Base-by-base conservation (phyloP, 1,140 invertebrate species). In the Drosophila guanche region DNA sequence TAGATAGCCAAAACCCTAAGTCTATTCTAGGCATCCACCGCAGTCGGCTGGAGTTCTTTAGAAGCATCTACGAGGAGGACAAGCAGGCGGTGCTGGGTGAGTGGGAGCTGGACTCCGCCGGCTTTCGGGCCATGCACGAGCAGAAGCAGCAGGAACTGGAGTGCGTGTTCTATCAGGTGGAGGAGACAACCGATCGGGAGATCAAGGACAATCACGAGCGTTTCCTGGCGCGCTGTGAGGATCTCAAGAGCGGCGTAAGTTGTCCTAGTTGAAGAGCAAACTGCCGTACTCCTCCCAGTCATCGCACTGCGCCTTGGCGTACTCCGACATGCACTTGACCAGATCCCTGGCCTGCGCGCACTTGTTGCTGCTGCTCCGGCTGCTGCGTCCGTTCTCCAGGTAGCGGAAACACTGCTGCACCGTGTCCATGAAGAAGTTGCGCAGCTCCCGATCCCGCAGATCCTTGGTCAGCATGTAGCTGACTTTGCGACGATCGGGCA, bases 391-490 rank as follows among this genome's bases (percentile, higher is more conserved):
- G 67, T 92, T 92, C 45, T 93, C 91, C 46, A 93, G 58, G 47
- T 93, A 93, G 60, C 92, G 92, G 56, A 93, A 93, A 68, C 93
- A 93, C 56, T 93, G 93, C 60, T 93, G 92, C 52, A 93, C 92
- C 0, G 93, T 92, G 59, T 93, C 93, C 74, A 92, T 92, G 10
- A 93, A 89, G 57, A 93, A 93, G 69, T 93, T 93, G 37, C 89
- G 92, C 2, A 93, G 69, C 29, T 93, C 93, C 46, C 92, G 92
- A 60, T 93, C 92, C 20, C 91, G 92, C 0, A 93, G 84, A 29
- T 93, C 91, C 54, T 93, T 93, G 8, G 92, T 93, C 3, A 93
- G 88, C n/a, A 91, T 58, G 55, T 93, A 92, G 42, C 91, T 92
- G 0, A 93, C 92, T 51, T 93, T 89, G 68, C 93, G 93, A n/a